phyloP scores from a whole-genome alignment of 2,888 invertebrate species.

The Microdon myrmicae region DNA sequence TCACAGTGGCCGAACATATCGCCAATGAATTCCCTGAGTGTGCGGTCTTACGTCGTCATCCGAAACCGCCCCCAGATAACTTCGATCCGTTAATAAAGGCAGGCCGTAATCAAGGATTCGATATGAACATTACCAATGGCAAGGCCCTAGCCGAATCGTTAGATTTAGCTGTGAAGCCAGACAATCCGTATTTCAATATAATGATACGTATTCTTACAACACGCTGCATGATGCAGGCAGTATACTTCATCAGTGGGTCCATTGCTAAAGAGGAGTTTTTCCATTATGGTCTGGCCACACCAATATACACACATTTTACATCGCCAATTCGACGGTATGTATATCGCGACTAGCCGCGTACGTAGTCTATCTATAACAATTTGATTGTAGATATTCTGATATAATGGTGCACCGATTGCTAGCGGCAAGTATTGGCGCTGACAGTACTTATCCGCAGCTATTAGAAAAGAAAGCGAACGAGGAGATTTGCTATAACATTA shows the following conservation, averaged over 20 bases:
- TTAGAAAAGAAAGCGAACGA: conserved; percentile 84
- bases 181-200: conserved; percentile 92
- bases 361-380: background rate
- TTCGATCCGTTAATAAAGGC: conserved; percentile 88
- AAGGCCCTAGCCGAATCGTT: conserved; percentile 88
- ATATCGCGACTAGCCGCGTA: background rate
- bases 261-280: conserved; percentile 82
- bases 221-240: conserved; percentile 98
- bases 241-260: conserved; percentile 96
- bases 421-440: conserved; percentile 87
- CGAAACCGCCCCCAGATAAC: conserved; percentile 85
- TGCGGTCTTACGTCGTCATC: conserved; percentile 93
- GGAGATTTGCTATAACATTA: conserved; percentile 89
- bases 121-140: conserved; percentile 81
- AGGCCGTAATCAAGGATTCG: conserved; percentile 81
- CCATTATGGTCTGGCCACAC: conserved; percentile 96
- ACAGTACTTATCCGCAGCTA: conserved; percentile 86
- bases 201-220: conserved; percentile 96
- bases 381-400: conserved; percentile 84
- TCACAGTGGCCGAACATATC: conserved; percentile 89
- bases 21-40: conserved; percentile 92
- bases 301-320: conserved; percentile 98
- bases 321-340: conserved; percentile 89
- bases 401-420: conserved; percentile 95
- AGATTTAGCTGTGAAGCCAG: conserved; percentile 79